Evolutionary conservation across 2,113 vertebrate species (phyloP), one percentile per base, ranked within the genome.

Genomic region (Arizona elegans): DNA sequence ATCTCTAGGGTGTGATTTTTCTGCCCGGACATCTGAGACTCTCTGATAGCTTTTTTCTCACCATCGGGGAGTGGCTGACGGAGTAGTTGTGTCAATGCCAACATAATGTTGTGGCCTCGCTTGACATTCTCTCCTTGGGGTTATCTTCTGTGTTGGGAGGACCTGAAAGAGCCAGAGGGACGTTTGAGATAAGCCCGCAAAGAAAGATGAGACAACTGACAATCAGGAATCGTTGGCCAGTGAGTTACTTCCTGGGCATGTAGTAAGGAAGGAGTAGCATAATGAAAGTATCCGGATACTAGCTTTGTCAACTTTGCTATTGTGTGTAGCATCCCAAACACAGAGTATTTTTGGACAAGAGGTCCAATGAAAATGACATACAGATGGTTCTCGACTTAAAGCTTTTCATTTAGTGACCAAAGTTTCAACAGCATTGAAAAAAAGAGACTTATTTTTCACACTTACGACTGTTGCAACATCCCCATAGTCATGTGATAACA

Each of bases 11-110:
- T 55, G 95, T 94, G 95, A 95, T 95, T 96, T 47, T 95, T 55
- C 52, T 75, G 86, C 90, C 17, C 91, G 65, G 95, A 94, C 56
- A 10, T 55, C 92, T 96, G n/a, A 62, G 1, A 17, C 0, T 0
- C n/a, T 53, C 58, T 91, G 95, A 96, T 96, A 95, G 3, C 75
- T 87, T 92, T 93, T 89, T 96, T 95, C 52, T 95, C 96, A 92
- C 92, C 86, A 93, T 7, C 33, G 8, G 55, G 58, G 53, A 58
- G 56, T 88, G 56, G 91, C 0, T 0, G 95, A 94, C 87, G 94
- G 87, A 43, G 17, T 21, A 29, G 88, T 55, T 95, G 26, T 92
- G 95, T 87, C 9, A 0, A 59, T 92, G 95, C 85, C 95, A 75
- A 92, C 96, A 93, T 26, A 62, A 92, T 26, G 13, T 81, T 47